These are phyloP conservation scores for Eremophila alpestris DNA, from an alignment of 2,797 vertebrate species.

Conservation along the genomic window DNA sequence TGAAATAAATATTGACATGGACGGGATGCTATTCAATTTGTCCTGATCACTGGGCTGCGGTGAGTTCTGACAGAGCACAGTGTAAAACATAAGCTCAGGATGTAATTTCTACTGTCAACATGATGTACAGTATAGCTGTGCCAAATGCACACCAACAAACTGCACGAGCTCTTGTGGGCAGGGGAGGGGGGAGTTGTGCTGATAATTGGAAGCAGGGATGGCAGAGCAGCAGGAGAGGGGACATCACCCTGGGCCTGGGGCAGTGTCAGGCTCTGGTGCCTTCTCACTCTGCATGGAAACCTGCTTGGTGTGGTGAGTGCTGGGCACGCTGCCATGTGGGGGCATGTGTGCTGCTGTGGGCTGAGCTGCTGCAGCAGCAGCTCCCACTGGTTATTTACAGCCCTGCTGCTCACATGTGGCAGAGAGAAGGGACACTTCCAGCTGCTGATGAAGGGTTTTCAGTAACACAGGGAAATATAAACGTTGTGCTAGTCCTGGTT, in stretches of 20 bases:
- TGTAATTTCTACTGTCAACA: slow-evolving; percentile 87
- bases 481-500: not conserved
- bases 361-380: not conserved
- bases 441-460: not conserved
- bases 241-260: not conserved
- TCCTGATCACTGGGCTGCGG: slow-evolving; percentile 84
- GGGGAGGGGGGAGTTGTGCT: not conserved
- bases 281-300: not conserved
- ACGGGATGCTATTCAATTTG: slow-evolving; percentile 84
- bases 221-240: not conserved
- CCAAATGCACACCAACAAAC: slow-evolving; percentile 61
- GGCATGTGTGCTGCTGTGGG: not conserved
- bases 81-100: slow-evolving; percentile 80
- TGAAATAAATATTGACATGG: slow-evolving; percentile 85
- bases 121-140: slow-evolving; percentile 79
- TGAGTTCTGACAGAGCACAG: slow-evolving; percentile 81
- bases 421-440: not conserved
- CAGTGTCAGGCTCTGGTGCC: not conserved
- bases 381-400: not conserved
- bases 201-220: not conserved
- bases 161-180: not conserved
- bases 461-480: not conserved
- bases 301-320: not conserved
- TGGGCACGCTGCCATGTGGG: not conserved
- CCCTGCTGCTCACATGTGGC: not conserved